phyloP scores from a whole-genome alignment of 1,140 invertebrate species.

The Capitella teleta region DNA sequence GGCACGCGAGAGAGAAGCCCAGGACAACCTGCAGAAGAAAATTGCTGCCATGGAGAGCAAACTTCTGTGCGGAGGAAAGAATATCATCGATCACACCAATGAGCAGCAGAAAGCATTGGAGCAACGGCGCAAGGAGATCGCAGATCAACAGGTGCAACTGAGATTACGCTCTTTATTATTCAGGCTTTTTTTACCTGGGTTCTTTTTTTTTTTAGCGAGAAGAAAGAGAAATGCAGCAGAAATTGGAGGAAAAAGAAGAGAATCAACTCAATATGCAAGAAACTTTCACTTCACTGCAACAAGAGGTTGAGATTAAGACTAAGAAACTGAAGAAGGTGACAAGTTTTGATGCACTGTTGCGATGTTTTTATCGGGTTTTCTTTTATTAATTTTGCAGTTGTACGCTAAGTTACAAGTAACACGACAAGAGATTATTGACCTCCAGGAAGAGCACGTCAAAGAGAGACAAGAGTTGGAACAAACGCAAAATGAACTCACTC shows the following conservation, averaged over 20 bases:
- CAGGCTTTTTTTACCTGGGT: not conserved
- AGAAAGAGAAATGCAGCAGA: slow-evolving; percentile 74
- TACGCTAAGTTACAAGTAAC: slow-evolving; percentile 52
- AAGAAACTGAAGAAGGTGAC: slow-evolving; percentile 61
- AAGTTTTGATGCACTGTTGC: not conserved
- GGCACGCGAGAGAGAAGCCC: slow-evolving; percentile 46
- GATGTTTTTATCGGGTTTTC: not conserved
- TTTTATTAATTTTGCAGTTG: slow-evolving; percentile 40
- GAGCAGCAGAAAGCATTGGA: slow-evolving; percentile 75
- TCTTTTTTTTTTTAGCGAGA: slow-evolving; percentile 18
- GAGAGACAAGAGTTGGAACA: slow-evolving; percentile 69
- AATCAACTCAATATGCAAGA: slow-evolving; percentile 71
- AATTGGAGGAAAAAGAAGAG: slow-evolving; percentile 76
- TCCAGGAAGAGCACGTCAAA: slow-evolving; percentile 67
- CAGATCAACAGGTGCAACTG: slow-evolving; percentile 61
- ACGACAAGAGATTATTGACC: slow-evolving; percentile 61
- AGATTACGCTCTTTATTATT: not conserved
- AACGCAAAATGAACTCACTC: slow-evolving; percentile 66
- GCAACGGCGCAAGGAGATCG: slow-evolving; percentile 64
- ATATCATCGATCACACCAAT: slow-evolving; percentile 81
- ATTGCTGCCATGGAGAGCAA: slow-evolving; percentile 67
- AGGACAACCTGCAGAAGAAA: slow-evolving; percentile 46
- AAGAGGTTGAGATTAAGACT: slow-evolving; percentile 86
- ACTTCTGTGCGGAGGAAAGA: slow-evolving; percentile 69
- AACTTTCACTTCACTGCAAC: slow-evolving; percentile 74